These are phyloP conservation scores for Chironomus tentans DNA, from an alignment of 2,888 invertebrate genomes.

Conservation along the genomic window DNA sequence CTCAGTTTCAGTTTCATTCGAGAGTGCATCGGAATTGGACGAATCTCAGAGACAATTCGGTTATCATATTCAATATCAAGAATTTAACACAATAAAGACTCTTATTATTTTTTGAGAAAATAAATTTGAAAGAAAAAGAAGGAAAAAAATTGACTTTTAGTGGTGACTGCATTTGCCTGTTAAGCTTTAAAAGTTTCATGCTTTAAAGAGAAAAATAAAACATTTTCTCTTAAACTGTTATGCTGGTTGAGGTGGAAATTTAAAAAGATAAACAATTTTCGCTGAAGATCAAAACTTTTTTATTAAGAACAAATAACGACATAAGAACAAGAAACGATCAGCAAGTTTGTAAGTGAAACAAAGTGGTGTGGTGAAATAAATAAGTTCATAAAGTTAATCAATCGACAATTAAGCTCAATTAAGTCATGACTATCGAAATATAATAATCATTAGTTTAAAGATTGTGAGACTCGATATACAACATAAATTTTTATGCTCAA, in stretches of 20 bases:
- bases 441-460: not conserved
- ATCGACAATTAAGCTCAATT: slow-evolving; percentile 26
- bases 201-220: not conserved
- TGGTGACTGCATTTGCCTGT: no score
- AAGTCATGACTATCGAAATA: slow-evolving; percentile 11
- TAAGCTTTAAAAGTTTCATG: no score
- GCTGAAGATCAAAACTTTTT: not conserved
- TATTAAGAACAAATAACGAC: not conserved
- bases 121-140: no score
- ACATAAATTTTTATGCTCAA: not conserved
- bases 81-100: no score
- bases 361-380: not conserved
- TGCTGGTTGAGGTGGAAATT: not conserved
- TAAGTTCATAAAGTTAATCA: slow-evolving; percentile 25
- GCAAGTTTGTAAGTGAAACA: no score
- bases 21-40: slow-evolving; percentile 5
- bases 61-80: not conserved
- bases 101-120: no score
- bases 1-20: slow-evolving; percentile 10
- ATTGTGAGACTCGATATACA: not conserved
- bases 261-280: not conserved
- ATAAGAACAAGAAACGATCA: no score
- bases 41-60: not conserved
- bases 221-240: not conserved
- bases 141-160: no score